Evolutionary conservation across 2,888 invertebrate species (phyloP).

Genomic region (Meliscaeva auricollis): DNA sequence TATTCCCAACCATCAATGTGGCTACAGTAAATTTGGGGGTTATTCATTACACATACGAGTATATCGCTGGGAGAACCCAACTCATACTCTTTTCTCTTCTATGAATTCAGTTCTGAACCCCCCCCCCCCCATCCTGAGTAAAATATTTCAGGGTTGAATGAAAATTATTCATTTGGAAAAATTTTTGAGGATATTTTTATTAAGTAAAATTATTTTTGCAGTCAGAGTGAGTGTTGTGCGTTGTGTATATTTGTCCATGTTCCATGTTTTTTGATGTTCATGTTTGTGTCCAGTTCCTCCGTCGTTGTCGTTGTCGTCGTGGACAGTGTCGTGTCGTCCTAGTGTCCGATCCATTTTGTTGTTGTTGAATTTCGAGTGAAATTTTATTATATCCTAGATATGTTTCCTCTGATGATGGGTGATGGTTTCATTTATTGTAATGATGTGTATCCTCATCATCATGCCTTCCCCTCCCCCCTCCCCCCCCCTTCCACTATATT

Average conservation of each 20-base stretch:
- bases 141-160: constrained; percentile 75
- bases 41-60: constrained; percentile 74
- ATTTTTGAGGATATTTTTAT: constrained; percentile 76
- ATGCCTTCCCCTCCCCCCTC: neutral
- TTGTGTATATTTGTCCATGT: constrained; percentile 21
- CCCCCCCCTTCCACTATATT: neutral
- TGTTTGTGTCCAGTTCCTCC: constrained; percentile 24
- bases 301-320: neutral
- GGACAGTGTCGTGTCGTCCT: constrained; percentile 2
- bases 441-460: constrained; percentile 60
- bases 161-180: constrained; percentile 76
- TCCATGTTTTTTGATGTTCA: constrained; percentile 6
- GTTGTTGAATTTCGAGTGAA: constrained; percentile 26
- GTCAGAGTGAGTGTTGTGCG: constrained; percentile 51
- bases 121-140: neutral
- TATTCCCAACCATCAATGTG: neutral
- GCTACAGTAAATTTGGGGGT: constrained; percentile 65
- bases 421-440: constrained; percentile 74
- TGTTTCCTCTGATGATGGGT: constrained; percentile 66
- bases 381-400: constrained; percentile 57
- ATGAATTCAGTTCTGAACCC: neutral
- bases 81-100: neutral
- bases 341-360: neutral
- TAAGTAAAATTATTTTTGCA: constrained; percentile 76
- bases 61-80: no score